These are phyloP conservation scores for Candidula unifasciata DNA, from an alignment of 2,888 invertebrate genomes.

Conservation along the genomic window DNA sequence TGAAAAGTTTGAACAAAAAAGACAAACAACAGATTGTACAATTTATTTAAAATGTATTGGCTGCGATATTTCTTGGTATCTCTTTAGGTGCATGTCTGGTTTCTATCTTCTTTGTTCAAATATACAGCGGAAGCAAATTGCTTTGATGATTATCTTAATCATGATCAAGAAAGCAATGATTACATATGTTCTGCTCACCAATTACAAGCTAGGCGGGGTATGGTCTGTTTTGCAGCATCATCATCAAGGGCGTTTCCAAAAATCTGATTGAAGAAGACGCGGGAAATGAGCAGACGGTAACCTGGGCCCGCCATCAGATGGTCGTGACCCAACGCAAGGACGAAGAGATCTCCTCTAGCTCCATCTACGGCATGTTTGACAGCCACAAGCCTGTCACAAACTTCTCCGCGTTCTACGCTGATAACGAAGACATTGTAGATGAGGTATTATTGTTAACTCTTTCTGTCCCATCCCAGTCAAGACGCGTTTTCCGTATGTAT, in stretches of 20 bases:
- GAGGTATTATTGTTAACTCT: slow-evolving; percentile 54
- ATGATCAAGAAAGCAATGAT: neutral
- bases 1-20: too few relatives aligned
- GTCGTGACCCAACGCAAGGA: slow-evolving; percentile 70
- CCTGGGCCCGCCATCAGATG: slow-evolving; percentile 70
- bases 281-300: slow-evolving; percentile 60
- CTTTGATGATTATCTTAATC: too few relatives aligned
- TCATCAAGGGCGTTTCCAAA: slow-evolving; percentile 64
- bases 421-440: slow-evolving; percentile 67
- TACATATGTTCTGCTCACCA: neutral
- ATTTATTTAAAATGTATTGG: too few relatives aligned
- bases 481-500: too few relatives aligned
- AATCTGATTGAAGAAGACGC: slow-evolving; percentile 58
- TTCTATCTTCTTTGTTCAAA: too few relatives aligned
- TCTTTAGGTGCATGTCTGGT: too few relatives aligned
- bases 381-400: slow-evolving; percentile 62
- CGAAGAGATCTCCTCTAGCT: slow-evolving; percentile 63
- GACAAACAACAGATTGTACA: too few relatives aligned
- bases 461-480: too few relatives aligned
- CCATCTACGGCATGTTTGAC: slow-evolving; percentile 67
- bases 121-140: too few relatives aligned
- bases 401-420: slow-evolving; percentile 64
- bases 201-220: neutral
- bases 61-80: too few relatives aligned
- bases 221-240: slow-evolving; percentile 53